Conservation (phyloP, 2,113 vertebrate genomes). For the Pyrgilauda ruficollis region DNA sequence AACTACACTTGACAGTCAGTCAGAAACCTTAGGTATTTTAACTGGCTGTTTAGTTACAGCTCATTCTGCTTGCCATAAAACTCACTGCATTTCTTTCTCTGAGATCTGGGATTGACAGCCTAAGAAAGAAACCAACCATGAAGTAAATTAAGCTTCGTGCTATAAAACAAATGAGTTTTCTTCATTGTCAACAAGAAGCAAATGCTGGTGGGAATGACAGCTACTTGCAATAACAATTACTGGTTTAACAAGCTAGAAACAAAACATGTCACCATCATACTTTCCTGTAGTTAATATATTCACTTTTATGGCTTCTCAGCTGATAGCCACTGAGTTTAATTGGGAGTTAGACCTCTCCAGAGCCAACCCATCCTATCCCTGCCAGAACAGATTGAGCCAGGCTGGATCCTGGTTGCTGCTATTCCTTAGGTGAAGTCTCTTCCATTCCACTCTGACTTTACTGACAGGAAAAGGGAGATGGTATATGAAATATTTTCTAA, state of each 20-base stretch:
- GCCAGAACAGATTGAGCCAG: not conserved
- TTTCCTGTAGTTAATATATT: not conserved
- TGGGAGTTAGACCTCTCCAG: not conserved
- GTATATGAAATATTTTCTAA: not conserved
- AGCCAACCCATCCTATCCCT: not conserved
- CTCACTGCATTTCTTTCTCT: not conserved
- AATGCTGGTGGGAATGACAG: constrained; percentile 35
- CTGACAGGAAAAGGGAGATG: not conserved
- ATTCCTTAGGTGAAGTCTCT: not conserved
- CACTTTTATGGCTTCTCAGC: not conserved
- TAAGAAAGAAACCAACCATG: constrained; percentile 46
- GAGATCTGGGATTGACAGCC: constrained; percentile 14
- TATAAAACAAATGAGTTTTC: constrained; percentile 52
- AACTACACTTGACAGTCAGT: not conserved
- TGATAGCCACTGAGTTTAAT: not conserved
- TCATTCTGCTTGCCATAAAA: constrained; percentile 21
- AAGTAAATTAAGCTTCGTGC: constrained; percentile 50
- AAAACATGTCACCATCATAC: constrained; percentile 18
- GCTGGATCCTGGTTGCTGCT: not conserved
- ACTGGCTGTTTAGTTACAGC: not conserved
- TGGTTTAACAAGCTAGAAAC: constrained; percentile 57
- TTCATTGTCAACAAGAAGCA: constrained; percentile 46
- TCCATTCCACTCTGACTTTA: not conserved
- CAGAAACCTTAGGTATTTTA: not conserved
- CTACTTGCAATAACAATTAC: constrained; percentile 49